Evolutionary conservation across 2,888 invertebrate genomes (phyloP).

Genomic region (Plutella xylostella): DNA sequence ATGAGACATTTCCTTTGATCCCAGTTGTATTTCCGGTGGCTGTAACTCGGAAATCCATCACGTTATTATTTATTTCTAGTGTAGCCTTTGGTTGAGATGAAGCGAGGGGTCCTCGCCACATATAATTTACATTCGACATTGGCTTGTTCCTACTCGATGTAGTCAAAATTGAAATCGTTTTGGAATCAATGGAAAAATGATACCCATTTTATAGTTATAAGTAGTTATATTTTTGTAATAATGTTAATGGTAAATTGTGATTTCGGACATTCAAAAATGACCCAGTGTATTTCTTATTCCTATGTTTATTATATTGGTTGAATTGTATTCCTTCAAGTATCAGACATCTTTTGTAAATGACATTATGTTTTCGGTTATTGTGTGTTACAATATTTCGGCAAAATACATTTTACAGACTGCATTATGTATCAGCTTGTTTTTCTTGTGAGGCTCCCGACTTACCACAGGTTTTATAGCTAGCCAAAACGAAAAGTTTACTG

Average conservation of each 20-base stretch:
- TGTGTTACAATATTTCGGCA: conserved; percentile 41
- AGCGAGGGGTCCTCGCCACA: no score
- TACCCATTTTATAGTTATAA: conserved; percentile 47
- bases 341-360: not conserved
- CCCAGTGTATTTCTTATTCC: not conserved
- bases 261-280: not conserved
- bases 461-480: no score
- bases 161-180: conserved; percentile 4
- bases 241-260: conserved; percentile 14
- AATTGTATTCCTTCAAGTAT: not conserved
- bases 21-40: no score
- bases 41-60: no score
- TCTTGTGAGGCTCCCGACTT: no score
- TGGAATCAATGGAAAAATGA: conserved; percentile 29
- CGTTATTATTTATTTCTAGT: no score
- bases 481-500: no score
- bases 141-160: conserved; percentile 37
- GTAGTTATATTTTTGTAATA: conserved; percentile 63
- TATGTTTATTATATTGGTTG: not conserved
- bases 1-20: no score
- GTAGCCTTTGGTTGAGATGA: no score
- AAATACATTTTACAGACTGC: conserved; percentile 61
- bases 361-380: conserved; percentile 28
- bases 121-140: no score
- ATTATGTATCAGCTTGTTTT: conserved; percentile 29